phyloP scores from a whole-genome alignment of 2,888 invertebrate species.

The Lasioglossum morio region DNA sequence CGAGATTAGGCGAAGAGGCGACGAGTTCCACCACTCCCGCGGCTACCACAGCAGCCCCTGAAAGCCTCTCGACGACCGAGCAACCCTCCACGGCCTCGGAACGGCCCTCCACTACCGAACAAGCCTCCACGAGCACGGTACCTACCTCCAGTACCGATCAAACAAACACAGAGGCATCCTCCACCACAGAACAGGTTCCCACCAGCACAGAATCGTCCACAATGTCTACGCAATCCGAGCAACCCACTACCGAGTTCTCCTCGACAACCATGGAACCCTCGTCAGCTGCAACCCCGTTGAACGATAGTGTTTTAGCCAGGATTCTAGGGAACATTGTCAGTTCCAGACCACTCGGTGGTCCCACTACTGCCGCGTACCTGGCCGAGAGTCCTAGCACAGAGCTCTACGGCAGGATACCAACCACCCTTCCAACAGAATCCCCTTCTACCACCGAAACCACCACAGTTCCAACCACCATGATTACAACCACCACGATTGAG shows the following conservation, averaged over 20 bases:
- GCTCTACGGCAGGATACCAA: background rate
- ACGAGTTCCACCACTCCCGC: conserved; percentile 49
- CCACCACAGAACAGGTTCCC: background rate
- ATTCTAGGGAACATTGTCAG: background rate
- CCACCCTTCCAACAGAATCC: background rate
- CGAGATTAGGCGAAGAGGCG: conserved; percentile 59
- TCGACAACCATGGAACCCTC: conserved; percentile 5
- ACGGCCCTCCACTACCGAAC: conserved; percentile 54
- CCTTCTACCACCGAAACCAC: background rate
- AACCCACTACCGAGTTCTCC: conserved; percentile 9
- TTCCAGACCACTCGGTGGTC: conserved; percentile 13
- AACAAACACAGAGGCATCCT: background rate
- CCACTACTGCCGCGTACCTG: background rate
- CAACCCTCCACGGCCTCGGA: conserved; percentile 46
- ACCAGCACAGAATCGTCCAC: conserved; percentile 20
- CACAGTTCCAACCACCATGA: background rate
- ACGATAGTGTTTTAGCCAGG: background rate
- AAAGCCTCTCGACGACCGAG: conserved; percentile 45
- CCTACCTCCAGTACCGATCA: conserved; percentile 4
- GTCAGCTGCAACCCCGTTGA: background rate
- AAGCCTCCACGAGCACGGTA: conserved; percentile 30
- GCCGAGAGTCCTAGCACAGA: background rate
- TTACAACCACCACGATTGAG: background rate
- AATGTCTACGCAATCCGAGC: conserved; percentile 15
- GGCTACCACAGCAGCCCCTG: conserved; percentile 42